Conservation (phyloP, 2,888 invertebrate species). For the Eretmocerus hayati region DNA sequence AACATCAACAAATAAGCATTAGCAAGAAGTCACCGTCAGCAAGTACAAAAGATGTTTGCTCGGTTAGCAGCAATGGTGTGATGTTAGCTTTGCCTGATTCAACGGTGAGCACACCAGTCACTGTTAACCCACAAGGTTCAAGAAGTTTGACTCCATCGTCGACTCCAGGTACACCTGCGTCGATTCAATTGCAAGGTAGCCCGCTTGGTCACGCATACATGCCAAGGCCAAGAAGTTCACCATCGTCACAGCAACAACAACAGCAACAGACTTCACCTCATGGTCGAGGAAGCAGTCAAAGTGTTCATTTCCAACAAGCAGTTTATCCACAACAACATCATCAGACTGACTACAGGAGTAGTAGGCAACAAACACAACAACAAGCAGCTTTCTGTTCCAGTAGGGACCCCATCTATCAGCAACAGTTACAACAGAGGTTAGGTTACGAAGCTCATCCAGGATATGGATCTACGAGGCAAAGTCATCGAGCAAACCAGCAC, state of each 20-base stretch:
- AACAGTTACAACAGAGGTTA: conserved; percentile 24
- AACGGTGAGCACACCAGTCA: conserved; percentile 45
- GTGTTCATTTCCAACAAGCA: conserved; percentile 36
- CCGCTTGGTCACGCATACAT: conserved; percentile 55
- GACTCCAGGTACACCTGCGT: conserved; percentile 58
- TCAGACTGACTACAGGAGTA: conserved; percentile 39
- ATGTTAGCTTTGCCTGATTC: conserved; percentile 50
- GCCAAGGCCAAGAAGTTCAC: conserved; percentile 58
- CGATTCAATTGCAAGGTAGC: conserved; percentile 53
- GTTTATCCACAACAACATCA: conserved; percentile 43
- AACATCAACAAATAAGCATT: conserved; percentile 44
- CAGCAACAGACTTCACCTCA: background rate
- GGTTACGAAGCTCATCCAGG: conserved; percentile 37
- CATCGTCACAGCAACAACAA: conserved; percentile 52
- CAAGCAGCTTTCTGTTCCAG: conserved; percentile 34
- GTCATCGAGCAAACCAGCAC: conserved; percentile 35
- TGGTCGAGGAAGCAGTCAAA: conserved; percentile 48
- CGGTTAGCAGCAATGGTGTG: conserved; percentile 43
- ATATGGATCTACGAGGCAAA: conserved; percentile 32
- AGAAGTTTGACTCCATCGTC: conserved; percentile 60
- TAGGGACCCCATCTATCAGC: conserved; percentile 34
- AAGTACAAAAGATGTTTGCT: conserved; percentile 41
- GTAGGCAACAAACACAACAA: conserved; percentile 8
- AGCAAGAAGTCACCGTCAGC: conserved; percentile 54
- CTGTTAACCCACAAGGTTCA: conserved; percentile 52